Percentiles rank a stretch among this genome's conserved stretches.
These are phyloP conservation scores for Urocolius indicus DNA, from an alignment of 2,113 vertebrate species.

Conservation along the genomic window DNA sequence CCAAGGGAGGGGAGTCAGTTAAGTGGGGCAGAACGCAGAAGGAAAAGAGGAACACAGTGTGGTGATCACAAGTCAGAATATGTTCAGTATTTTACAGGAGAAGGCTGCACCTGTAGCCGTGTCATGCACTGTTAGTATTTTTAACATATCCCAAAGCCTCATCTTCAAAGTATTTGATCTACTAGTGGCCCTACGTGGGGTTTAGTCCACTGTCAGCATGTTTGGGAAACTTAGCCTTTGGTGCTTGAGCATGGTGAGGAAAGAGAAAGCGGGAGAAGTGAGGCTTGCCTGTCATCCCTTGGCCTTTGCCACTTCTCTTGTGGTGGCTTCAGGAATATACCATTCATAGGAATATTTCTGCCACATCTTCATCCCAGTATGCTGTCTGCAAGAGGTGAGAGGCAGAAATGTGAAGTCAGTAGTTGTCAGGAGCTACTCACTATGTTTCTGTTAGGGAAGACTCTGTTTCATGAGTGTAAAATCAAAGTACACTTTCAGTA, in stretches of 20 bases:
- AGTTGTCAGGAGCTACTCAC: background rate
- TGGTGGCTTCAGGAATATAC: background rate
- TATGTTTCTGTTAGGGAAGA: background rate
- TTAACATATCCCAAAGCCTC: background rate
- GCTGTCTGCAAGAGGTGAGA: background rate
- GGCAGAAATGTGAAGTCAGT: background rate
- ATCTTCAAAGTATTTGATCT: background rate
- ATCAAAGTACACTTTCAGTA: background rate
- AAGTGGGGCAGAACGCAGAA: background rate
- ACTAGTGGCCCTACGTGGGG: accelerated
- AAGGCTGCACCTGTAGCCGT: background rate
- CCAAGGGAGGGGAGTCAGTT: background rate
- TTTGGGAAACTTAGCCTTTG: background rate
- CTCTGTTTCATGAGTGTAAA: background rate
- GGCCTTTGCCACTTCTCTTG: background rate
- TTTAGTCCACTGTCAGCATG: background rate
- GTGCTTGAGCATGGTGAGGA: background rate
- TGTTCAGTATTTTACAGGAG: background rate
- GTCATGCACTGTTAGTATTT: background rate
- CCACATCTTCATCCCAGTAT: background rate
- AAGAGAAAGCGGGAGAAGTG: background rate
- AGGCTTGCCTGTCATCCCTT: background rate
- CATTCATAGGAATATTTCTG: background rate
- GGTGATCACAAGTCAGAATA: accelerated
- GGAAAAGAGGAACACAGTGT: background rate